Percentiles rank a stretch among this genome's conserved stretches.
phyloP scores from a whole-genome alignment of 1,140 invertebrate species.

The Conus betulinus region DNA sequence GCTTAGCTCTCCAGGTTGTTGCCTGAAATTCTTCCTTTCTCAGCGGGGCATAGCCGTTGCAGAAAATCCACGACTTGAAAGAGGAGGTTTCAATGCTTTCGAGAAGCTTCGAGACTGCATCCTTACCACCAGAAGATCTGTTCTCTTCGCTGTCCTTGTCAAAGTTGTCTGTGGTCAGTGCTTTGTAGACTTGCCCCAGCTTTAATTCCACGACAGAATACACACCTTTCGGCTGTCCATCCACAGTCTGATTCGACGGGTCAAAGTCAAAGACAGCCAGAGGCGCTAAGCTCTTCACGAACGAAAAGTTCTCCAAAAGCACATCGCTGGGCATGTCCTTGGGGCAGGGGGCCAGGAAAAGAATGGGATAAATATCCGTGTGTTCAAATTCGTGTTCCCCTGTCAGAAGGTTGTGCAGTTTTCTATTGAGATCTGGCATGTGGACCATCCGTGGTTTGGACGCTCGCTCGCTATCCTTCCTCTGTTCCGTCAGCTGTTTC shows the following conservation, averaged over 20 bases:
- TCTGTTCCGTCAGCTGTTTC: slow-evolving; percentile 21
- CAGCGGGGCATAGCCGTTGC: slow-evolving; percentile 45
- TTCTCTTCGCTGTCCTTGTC: slow-evolving; percentile 40
- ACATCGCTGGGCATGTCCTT: slow-evolving; percentile 30
- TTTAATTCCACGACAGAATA: slow-evolving; percentile 34
- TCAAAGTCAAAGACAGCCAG: slow-evolving; percentile 50
- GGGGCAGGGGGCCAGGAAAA: slow-evolving; percentile 38
- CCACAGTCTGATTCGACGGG: neutral
- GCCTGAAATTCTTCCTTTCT: slow-evolving; percentile 23
- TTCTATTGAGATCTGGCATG: slow-evolving; percentile 37
- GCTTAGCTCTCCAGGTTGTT: slow-evolving; percentile 48
- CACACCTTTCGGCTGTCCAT: slow-evolving; percentile 32
- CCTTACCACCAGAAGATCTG: neutral
- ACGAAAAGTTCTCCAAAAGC: slow-evolving; percentile 36
- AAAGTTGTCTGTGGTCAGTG: slow-evolving; percentile 53
- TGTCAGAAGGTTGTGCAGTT: slow-evolving; percentile 38
- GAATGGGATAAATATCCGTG: slow-evolving; percentile 40
- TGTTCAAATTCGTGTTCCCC: slow-evolving; percentile 33
- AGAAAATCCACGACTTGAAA: slow-evolving; percentile 45
- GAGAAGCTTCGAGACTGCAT: slow-evolving; percentile 33
- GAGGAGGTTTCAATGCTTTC: slow-evolving; percentile 25
- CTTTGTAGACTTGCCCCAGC: slow-evolving; percentile 30
- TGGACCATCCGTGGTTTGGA: neutral
- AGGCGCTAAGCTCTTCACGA: slow-evolving; percentile 41
- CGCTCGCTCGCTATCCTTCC: slow-evolving; percentile 21